Base-by-base conservation (phyloP, 1,140 invertebrate species). In the Drosophila sp. region DNA sequence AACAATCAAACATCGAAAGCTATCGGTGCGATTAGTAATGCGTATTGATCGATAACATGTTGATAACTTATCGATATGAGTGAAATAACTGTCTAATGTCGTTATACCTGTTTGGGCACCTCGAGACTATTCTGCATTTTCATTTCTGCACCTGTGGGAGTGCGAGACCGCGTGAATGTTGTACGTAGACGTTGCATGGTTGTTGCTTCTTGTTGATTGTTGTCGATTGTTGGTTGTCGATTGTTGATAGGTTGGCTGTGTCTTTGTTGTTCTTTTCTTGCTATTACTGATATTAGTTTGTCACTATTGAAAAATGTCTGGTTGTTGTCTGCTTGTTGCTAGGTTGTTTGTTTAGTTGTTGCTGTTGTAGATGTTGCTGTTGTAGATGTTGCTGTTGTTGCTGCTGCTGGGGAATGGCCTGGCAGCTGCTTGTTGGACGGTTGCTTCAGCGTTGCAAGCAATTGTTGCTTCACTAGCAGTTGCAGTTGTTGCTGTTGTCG, bases 91-190 rank as follows among this genome's bases (percentile, higher is more conserved):
- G n/a, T 40, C 1, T 29, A 7, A 43, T 61, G 27, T n/a, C 18
- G 34, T 34, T 64, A 38, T 77, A 97, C 95, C 93, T 97, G 96
- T 90, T 97, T 97, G 36, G 96, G 96, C 62, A 97, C 96, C 91
- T 97, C 96, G 63, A 97, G 94, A 91, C 96, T 97, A 93, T 95
- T 96, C 91, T 97, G 96, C 62, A 96, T 96, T 93, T 97, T 97
- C 96, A 97, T 97, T 92, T 97, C 96, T 76, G 96, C 95, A 53
- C 96, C 96, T 51, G 96, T 97, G 32, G 96, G 96, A 59, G 96
- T 97, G 69, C 95, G 94, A 79, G 96, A 97, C 79, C 96, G 94
- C 92, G 96, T 96, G 93, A 97, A 97, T 54, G 96, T 97, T 90
- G 95, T 96, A 73, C 96, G 95, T 93, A 97, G 93, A 83, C 95